Percentiles rank a stretch among this genome's conserved stretches.
Evolutionary conservation across 2,113 vertebrate genomes (phyloP).

Genomic region (Sphyrna mokarran): DNA sequence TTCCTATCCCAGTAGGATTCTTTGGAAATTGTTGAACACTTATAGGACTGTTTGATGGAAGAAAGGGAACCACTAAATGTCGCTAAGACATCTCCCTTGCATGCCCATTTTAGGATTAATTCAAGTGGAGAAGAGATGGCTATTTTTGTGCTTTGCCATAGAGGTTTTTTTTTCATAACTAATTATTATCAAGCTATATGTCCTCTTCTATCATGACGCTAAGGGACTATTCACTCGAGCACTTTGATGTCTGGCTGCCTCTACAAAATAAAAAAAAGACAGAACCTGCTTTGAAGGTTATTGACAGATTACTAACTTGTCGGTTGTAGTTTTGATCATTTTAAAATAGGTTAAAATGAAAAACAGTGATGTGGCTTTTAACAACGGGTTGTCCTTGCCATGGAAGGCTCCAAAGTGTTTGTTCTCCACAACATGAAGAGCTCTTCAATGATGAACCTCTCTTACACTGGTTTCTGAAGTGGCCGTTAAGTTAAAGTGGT

Average conservation of each 20-base stretch:
- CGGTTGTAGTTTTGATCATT: background rate
- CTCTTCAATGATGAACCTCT: background rate
- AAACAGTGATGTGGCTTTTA: background rate
- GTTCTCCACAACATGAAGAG: background rate
- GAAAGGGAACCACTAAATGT: background rate
- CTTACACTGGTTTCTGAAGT: slow-evolving; percentile 5
- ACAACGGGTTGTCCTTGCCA: background rate
- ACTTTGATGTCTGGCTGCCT: background rate
- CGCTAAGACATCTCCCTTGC: background rate
- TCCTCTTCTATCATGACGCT: background rate
- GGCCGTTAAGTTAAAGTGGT: background rate
- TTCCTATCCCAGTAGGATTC: background rate
- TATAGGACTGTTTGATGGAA: background rate
- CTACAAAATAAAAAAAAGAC: background rate
- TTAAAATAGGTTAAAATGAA: background rate
- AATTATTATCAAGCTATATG: background rate
- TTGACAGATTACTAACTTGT: too few relatives aligned
- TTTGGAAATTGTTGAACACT: background rate
- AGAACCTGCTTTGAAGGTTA: background rate
- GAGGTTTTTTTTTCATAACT: background rate
- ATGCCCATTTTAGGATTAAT: background rate
- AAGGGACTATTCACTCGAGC: background rate
- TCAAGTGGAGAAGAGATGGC: background rate
- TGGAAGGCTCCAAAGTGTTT: background rate
- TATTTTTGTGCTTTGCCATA: background rate